Evolutionary conservation across 2,113 vertebrate genomes (phyloP).

Genomic region (Malurus elegans): DNA sequence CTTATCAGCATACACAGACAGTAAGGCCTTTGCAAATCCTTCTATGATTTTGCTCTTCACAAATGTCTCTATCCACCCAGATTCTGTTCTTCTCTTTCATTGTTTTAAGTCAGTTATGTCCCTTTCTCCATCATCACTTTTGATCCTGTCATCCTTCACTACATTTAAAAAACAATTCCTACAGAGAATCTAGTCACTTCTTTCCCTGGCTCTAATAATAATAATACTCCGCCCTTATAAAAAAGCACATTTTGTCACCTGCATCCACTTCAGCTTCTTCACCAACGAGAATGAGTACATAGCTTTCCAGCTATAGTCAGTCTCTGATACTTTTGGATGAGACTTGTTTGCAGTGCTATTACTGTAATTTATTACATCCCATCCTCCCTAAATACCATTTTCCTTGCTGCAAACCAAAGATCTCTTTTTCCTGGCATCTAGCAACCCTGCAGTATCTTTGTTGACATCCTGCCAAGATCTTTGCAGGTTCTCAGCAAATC

Average conservation of each 20-base stretch:
- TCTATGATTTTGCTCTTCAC: background rate
- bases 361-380: conserved; percentile 27
- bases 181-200: background rate
- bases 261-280: background rate
- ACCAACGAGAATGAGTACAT: background rate
- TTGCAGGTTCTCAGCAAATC: conserved; percentile 66
- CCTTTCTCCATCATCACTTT: background rate
- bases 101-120: background rate
- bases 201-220: background rate
- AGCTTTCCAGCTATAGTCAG: background rate
- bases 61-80: background rate
- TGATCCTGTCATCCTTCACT: background rate
- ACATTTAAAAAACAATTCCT: background rate
- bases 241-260: background rate
- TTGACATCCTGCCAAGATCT: conserved; percentile 56
- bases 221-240: background rate
- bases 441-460: conserved; percentile 50
- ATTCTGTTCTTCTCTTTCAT: background rate
- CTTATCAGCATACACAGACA: background rate
- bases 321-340: background rate
- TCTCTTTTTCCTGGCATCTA: conserved; percentile 47
- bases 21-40: background rate
- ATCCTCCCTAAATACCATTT: conserved; percentile 38
- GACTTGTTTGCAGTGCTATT: background rate
- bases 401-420: conserved; percentile 37